Base-by-base conservation (phyloP, 2,113 vertebrate genomes). In the Colistium nudipinnis region DNA sequence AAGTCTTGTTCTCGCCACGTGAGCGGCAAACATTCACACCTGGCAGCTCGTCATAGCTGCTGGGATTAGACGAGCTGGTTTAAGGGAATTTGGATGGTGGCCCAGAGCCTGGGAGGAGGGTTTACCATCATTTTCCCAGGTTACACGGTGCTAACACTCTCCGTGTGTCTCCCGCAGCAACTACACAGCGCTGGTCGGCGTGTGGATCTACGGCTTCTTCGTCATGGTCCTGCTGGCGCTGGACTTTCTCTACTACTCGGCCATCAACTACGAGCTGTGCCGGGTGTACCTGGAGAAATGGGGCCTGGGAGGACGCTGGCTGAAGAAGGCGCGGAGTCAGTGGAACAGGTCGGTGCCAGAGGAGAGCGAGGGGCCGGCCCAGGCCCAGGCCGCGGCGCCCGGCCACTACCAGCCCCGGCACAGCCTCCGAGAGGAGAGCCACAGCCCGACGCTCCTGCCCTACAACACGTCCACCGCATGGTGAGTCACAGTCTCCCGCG, bases 161-260 rank as follows among this genome's bases (percentile, higher is more conserved):
- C 48, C 16, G 28, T 63, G 55, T 75, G 53, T 74, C 27, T 47
- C 31, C 75, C 33, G 2, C 92, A 99, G 98, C 90, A 99, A 99
- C 80, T 99, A 99, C 91, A 97, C 96, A 0, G 97, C 97, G 0
- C 84, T 99, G 80, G 78, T 99, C 10, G 98, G 98, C 4, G 98
- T 99, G 86, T 99, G 98, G 98, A 96, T 99, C 90, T 99, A 99
- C 24, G 98, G 98, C 71, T 96, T 99, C 86, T 96, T 99, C 51
- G 95, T 99, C 85, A 89, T 98, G 89, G 89, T 94, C 78, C 91
- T 99, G 85, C 93, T 99, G 86, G 88, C 96, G 1, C 87, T 99
- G 91, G 98, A 99, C 86, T 95, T 99, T 54, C 89, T 99, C 33
- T 98, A 99, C 78, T 99, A 99, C 91, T 99, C 97, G 9, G 97